These are phyloP conservation scores for Mythimna lalbum DNA, from an alignment of 2,888 invertebrate genomes.

Conservation along the genomic window DNA sequence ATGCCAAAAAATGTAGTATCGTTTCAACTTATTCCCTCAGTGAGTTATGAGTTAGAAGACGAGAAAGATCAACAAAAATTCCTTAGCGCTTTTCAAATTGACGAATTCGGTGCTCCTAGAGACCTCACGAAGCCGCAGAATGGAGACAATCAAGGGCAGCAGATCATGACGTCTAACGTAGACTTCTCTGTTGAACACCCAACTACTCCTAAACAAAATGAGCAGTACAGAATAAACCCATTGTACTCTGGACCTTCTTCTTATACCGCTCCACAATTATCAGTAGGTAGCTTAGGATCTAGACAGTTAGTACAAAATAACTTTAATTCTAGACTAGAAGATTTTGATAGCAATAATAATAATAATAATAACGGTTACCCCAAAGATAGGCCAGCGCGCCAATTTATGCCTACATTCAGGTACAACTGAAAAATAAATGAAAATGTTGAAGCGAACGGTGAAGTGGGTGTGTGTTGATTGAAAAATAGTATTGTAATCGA, in stretches of 20 bases:
- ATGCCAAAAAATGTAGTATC: constrained; percentile 66
- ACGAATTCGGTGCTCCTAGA: constrained; percentile 79
- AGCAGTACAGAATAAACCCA: constrained; percentile 68
- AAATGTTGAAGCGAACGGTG: neutral
- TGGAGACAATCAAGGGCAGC: constrained; percentile 61
- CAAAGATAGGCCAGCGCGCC: constrained; percentile 74
- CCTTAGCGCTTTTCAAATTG: constrained; percentile 78
- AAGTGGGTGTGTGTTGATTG: neutral
- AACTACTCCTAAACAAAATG: constrained; percentile 66
- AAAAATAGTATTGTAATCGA: neutral
- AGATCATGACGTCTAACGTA: constrained; percentile 73
- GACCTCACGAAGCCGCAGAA: constrained; percentile 60
- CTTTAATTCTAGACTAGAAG: constrained; percentile 79
- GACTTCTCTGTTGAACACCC: constrained; percentile 78
- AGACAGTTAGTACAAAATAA: constrained; percentile 69
- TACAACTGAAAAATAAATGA: constrained; percentile 21
- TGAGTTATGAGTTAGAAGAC: constrained; percentile 81
- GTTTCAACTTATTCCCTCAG: constrained; percentile 82
- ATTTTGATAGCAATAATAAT: constrained; percentile 74
- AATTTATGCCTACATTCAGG: constrained; percentile 71
- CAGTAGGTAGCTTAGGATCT: constrained; percentile 79
- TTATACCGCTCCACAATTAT: constrained; percentile 84
- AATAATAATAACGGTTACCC: constrained; percentile 74
- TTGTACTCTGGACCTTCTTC: constrained; percentile 86
- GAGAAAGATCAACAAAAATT: constrained; percentile 81